Conservation (phyloP, 2,113 vertebrate species). For the Tautogolabrus adspersus region DNA sequence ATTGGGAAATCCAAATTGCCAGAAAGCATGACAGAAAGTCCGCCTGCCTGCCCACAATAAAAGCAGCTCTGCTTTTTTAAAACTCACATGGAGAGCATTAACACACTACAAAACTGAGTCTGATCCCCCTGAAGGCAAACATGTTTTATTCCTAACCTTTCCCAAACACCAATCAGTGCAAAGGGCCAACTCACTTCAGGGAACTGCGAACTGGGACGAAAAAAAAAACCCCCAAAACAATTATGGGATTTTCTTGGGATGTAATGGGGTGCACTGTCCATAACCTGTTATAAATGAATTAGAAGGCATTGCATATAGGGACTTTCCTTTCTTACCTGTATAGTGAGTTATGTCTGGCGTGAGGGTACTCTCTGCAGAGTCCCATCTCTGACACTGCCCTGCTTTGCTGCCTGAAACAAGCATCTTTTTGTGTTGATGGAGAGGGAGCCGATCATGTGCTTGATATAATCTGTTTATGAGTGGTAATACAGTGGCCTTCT, state of each 20-base stretch:
- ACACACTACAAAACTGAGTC: constrained; percentile 1
- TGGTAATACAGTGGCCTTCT: constrained; percentile 67
- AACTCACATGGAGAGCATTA: constrained; percentile 17
- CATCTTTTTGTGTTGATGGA: constrained; percentile 66
- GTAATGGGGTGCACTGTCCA: not conserved
- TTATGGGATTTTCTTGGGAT: not conserved
- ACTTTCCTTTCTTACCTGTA: constrained; percentile 54
- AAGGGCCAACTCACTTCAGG: not conserved
- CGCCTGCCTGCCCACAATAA: not conserved
- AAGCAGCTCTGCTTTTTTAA: not conserved
- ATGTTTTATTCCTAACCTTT: constrained; percentile 4
- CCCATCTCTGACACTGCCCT: constrained; percentile 20
- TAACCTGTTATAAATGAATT: not conserved
- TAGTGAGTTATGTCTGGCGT: not conserved
- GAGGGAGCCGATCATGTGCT: constrained; percentile 74
- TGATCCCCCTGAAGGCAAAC: constrained; percentile 4
- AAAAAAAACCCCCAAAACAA: not conserved
- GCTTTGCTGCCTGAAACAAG: constrained; percentile 61
- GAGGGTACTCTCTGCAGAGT: constrained; percentile 21
- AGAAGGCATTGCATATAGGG: constrained; percentile 8
- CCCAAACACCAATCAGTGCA: not conserved
- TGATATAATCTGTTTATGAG: constrained; percentile 74
- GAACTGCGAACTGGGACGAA: not conserved
- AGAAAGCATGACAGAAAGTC: not conserved
- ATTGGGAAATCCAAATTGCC: not conserved